Evolutionary conservation across 2,113 vertebrate species (phyloP).

Genomic region (Hypanus sabinus): DNA sequence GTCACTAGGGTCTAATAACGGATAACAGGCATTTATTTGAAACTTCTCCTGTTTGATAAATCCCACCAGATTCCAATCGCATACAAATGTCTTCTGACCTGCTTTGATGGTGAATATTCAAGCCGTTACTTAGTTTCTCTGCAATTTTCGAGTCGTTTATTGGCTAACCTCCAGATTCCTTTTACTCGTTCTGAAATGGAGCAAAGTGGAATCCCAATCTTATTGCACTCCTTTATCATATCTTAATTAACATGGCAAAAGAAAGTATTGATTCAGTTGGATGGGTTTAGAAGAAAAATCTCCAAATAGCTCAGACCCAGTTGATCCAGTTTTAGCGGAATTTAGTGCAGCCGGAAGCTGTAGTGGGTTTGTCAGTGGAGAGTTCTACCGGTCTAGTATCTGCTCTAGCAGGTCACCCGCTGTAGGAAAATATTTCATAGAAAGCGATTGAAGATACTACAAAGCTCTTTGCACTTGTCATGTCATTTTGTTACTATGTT

Average conservation of each 20-base stretch:
- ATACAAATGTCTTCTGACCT: background rate
- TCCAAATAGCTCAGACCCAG: background rate
- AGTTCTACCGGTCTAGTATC: background rate
- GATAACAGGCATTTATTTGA: background rate
- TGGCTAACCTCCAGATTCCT: background rate
- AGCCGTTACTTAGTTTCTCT: background rate
- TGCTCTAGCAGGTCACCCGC: background rate
- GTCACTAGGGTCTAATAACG: background rate
- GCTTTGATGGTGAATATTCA: background rate
- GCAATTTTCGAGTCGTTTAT: background rate
- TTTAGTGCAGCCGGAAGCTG: background rate
- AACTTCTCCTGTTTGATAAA: background rate
- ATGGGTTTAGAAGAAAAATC: background rate
- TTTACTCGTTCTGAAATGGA: background rate
- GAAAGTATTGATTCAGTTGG: background rate
- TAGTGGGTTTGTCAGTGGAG: background rate
- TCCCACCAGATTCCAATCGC: background rate
- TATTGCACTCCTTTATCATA: background rate
- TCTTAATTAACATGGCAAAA: background rate
- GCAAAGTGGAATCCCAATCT: background rate
- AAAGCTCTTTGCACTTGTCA: background rate
- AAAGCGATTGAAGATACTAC: background rate
- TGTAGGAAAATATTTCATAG: background rate
- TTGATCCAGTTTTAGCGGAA: background rate
- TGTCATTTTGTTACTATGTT: too few species aligned